These are phyloP conservation scores for Muscicapa adusta DNA, from an alignment of 2,113 vertebrate species.

Conservation along the genomic window DNA sequence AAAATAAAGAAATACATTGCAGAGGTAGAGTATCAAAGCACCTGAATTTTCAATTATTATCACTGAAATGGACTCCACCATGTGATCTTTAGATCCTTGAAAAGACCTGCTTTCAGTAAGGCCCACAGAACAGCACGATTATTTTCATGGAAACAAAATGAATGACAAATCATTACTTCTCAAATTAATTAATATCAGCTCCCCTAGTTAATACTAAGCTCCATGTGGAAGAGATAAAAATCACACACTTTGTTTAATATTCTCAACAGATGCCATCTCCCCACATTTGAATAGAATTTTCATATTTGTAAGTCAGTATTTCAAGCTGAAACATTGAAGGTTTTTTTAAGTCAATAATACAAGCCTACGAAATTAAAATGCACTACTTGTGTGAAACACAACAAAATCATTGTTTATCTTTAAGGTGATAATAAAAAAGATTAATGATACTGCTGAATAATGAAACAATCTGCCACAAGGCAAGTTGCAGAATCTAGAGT, in stretches of 20 bases:
- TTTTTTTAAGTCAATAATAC: conserved; percentile 65
- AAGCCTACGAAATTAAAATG: conserved; percentile 77
- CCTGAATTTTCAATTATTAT: neutral
- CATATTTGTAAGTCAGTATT: conserved; percentile 60
- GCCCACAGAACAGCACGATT: neutral
- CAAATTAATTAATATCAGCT: conserved; percentile 64
- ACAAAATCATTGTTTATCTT: conserved; percentile 80
- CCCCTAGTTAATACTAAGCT: conserved; percentile 42
- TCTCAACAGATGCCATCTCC: conserved; percentile 68
- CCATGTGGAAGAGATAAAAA: conserved; percentile 63
- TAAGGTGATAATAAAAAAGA: conserved; percentile 81
- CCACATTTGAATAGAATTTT: conserved; percentile 55
- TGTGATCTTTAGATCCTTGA: neutral
- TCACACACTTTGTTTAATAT: conserved; percentile 64
- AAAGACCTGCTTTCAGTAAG: neutral
- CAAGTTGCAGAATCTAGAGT: conserved; percentile 69
- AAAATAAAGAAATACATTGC: neutral
- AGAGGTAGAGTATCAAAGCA: neutral
- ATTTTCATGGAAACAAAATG: conserved; percentile 9
- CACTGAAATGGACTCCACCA: neutral
- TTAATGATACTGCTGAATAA: conserved; percentile 75
- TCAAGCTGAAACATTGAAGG: conserved; percentile 50
- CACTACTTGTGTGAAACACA: conserved; percentile 75
- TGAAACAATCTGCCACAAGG: conserved; percentile 77
- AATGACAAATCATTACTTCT: conserved; percentile 48